Evolutionary conservation across 2,797 vertebrate genomes (phyloP).

Genomic region (Rhynchotus rufescens): DNA sequence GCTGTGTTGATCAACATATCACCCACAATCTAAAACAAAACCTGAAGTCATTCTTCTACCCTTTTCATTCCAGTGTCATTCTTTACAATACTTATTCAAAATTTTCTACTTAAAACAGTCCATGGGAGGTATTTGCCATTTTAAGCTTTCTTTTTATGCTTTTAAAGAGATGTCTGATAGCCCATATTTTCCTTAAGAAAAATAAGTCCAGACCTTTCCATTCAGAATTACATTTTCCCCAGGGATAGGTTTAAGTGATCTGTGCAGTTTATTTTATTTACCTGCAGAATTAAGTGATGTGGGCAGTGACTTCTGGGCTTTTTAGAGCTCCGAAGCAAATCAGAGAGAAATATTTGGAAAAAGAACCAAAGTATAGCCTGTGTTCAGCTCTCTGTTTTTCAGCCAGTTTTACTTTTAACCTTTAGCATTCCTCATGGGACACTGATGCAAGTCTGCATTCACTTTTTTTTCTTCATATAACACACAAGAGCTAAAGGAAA

Average conservation of each 20-base stretch:
- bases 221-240: background rate
- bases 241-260: background rate
- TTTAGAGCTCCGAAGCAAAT: background rate
- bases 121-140: background rate
- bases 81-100: background rate
- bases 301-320: background rate
- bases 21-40: background rate
- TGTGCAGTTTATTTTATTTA: background rate
- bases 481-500: background rate
- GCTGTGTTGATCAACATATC: background rate
- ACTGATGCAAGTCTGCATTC: constrained; percentile 24
- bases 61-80: background rate
- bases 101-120: background rate
- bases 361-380: background rate
- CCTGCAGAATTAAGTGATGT: background rate
- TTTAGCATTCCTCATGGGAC: constrained; percentile 38
- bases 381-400: constrained; percentile 39
- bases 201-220: background rate
- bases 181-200: background rate
- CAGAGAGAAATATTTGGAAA: background rate
- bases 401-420: constrained; percentile 59
- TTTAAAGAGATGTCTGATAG: background rate
- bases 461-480: background rate
- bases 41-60: background rate
- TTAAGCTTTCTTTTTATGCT: background rate